Base-by-base conservation (phyloP, 2,888 invertebrate genomes). In the Zhengitettix transpicula region DNA sequence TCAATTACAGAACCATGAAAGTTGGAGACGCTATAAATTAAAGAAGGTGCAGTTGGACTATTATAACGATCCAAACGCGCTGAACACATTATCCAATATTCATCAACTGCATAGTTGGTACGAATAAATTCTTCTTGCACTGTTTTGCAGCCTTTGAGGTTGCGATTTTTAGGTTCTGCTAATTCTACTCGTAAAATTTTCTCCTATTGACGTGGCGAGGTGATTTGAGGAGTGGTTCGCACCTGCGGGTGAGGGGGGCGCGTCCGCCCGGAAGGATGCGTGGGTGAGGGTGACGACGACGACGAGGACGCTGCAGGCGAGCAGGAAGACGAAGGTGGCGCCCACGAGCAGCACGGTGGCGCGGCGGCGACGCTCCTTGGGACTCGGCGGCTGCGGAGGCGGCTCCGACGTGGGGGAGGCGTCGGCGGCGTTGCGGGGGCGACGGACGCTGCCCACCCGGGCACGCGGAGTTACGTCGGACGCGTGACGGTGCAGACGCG, bases 231-330 rank as follows among this genome's bases (percentile, higher is more conserved):
- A 7, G 28, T 5, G 28, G 28, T 28, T 28, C 28, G 28, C 28
- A 28, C 28, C 28, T 28, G 28, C 28, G 28, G 28, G 28, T 28
- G 28, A 28, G 28, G 28, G 28, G 47, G 47, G 61, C 56, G 55
- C 41, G 52, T 58, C 57, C 42, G 54, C 52, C 17, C 47, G 58
- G 55, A 60, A 64, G 41, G 82, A 80, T 73, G 83, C 80, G 75
- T 83, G 84, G 55, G 84, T 87, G 71, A 89, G 78, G 60, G 88
- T 87, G 68, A 88, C 81, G 70, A 88, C 81, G 70, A 89, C 86
- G 68, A 84, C 85, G 69, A 87, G 80, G 64, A 87, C 81, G 68
- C 87, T 83, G 62, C 86, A 82, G 68, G 83, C 77, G 66, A 84
- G 80, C 68, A 88, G 77, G 71, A 87, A 84, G 72, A 85, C 75